Percentiles rank a stretch among this genome's conserved stretches.
Conservation (phyloP, 2,888 invertebrate species). For the Encarsia formosa region DNA sequence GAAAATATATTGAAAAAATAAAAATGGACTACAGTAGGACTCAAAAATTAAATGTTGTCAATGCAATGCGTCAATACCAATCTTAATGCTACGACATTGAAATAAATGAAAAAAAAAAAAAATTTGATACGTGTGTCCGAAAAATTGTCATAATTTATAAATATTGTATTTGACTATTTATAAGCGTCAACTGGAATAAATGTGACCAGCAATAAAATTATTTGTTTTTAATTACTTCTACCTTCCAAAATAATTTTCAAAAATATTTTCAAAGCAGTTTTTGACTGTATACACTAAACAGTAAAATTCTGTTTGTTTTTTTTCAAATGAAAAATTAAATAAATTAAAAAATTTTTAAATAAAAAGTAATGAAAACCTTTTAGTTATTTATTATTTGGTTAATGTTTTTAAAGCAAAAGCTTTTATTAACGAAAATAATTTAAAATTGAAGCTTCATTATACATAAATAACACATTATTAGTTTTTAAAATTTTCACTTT, state of each 20-base stretch:
- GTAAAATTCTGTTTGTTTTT: too few relatives aligned
- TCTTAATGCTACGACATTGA: constrained; percentile 9
- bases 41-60: constrained; percentile 15
- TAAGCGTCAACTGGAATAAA: constrained; percentile 43
- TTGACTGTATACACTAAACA: neutral
- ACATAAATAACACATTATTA: too few relatives aligned
- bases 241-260: neutral
- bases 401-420: too few relatives aligned
- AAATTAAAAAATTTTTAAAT: too few relatives aligned
- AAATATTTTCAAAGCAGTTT: neutral
- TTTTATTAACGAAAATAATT: too few relatives aligned
- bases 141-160: constrained; percentile 29
- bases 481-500: too few relatives aligned
- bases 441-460: too few relatives aligned
- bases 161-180: constrained; percentile 41
- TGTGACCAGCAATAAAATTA: constrained; percentile 39
- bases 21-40: constrained; percentile 10
- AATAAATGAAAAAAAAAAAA: constrained; percentile 8
- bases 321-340: too few relatives aligned
- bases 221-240: constrained; percentile 8
- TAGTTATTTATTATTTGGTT: too few relatives aligned
- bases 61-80: constrained; percentile 11
- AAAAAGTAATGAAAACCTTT: too few relatives aligned
- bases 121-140: constrained; percentile 26
- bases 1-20: constrained; percentile 4